Evolutionary conservation across 2,797 vertebrate species (phyloP).

Genomic region (Harpagifer antarcticus): DNA sequence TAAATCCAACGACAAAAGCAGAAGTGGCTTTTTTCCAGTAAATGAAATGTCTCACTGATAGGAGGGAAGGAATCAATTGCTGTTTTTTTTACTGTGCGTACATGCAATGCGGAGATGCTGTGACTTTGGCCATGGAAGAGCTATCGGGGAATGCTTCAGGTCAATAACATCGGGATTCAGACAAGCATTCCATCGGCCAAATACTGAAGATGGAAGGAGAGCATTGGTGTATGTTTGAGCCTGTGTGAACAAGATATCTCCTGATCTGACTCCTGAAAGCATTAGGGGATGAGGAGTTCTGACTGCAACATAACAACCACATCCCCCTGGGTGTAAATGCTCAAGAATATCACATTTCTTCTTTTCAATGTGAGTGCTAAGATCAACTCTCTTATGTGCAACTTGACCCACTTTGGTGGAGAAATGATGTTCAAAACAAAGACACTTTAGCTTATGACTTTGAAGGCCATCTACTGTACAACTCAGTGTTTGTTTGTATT

Average conservation of each 20-base stretch:
- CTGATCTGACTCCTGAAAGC: constrained; percentile 26
- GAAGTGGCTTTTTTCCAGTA: constrained; percentile 67
- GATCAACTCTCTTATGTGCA: constrained; percentile 29
- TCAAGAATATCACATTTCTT: background rate
- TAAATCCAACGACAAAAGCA: constrained; percentile 60
- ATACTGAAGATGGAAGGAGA: constrained; percentile 20
- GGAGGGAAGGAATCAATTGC: constrained; percentile 61
- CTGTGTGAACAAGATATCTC: constrained; percentile 20
- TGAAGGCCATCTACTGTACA: constrained; percentile 24
- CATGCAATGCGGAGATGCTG: constrained; percentile 55
- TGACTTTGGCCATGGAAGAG: constrained; percentile 61
- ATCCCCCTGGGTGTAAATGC: constrained; percentile 5
- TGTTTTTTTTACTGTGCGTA: constrained; percentile 53
- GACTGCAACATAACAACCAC: constrained; percentile 18
- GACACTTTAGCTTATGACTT: constrained; percentile 40
- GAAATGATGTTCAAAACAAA: constrained; percentile 38
- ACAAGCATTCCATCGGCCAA: constrained; percentile 54
- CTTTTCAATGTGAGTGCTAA: background rate
- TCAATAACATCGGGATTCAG: constrained; percentile 70
- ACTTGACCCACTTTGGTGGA: constrained; percentile 40
- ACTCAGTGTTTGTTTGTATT: constrained; percentile 21
- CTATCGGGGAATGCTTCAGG: constrained; percentile 65
- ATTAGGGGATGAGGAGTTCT: constrained; percentile 12
- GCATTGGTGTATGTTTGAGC: constrained; percentile 9
- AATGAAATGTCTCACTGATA: constrained; percentile 66